Conservation (phyloP, 2,797 vertebrate species). For the Artibeus jamaicensis region DNA sequence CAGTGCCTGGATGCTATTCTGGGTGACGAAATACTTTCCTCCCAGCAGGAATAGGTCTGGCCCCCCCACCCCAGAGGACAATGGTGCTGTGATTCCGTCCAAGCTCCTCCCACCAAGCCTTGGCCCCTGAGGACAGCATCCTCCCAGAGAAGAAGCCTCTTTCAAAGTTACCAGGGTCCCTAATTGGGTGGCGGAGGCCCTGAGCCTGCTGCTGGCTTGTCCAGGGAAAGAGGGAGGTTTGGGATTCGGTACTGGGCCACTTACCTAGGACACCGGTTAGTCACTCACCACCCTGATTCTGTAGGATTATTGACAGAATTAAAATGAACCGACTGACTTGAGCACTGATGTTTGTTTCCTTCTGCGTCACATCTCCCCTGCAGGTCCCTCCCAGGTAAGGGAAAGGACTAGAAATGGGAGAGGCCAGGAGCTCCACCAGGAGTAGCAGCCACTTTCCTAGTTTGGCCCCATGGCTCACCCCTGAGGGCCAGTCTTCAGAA, state of each 20-base stretch:
- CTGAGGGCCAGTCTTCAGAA: not conserved
- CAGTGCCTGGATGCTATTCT: not conserved
- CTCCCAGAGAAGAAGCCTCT: not conserved
- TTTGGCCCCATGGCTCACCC: not conserved
- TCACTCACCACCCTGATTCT: not conserved
- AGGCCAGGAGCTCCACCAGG: not conserved
- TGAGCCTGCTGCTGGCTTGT: not conserved
- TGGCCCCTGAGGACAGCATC: not conserved
- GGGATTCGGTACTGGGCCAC: not conserved
- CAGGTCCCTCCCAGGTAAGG: not conserved
- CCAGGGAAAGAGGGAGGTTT: not conserved
- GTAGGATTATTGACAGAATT: not conserved
- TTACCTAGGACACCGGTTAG: not conserved
- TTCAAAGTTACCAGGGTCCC: not conserved
- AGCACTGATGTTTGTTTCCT: not conserved
- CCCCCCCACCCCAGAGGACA: not conserved
- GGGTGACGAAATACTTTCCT: not conserved
- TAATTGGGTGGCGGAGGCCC: not conserved
- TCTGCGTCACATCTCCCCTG: not conserved
- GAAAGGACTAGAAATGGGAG: not conserved
- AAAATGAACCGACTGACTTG: not conserved
- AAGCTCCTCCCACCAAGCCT: not conserved
- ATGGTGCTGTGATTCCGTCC: not conserved
- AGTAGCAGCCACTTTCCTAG: not conserved
- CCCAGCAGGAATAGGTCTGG: not conserved